Evolutionary conservation across 1,140 invertebrate genomes (phyloP), one percentile per base, ranked within the genome.

Genomic region (Calycopis cecrops): DNA sequence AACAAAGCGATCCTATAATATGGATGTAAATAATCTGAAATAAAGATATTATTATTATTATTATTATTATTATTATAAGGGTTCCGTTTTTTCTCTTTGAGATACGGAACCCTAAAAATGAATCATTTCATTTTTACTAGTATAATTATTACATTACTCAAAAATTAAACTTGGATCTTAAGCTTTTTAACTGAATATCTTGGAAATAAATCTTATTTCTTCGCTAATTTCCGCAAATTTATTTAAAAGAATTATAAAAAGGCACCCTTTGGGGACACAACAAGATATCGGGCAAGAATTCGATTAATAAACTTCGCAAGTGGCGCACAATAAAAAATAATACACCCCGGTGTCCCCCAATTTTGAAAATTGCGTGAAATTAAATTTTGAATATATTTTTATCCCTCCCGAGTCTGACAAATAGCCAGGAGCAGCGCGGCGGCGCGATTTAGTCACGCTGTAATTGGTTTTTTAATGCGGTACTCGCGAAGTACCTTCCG

Each of bases 391-490:
- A 82, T 86, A 81, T 76, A 85, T 79, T 76, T 78, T 80, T 78
- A 81, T 85, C 81, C 80, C 80, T 69, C 63, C 62, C 72, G 74
- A 85, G 77, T 82, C 76, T 86, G 80, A 86, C 79, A 86, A 86
- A 86, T 83, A 80, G 79, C 68, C 65, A 73, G 59, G 79, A 79
- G 76, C 73, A 69, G 70, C 69, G 76, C 73, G 69, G 70, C 69
- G 82, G 65, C 62, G 74, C 76, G 79, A 76, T 85, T 85, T 86
- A 82, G 83, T 81, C 74, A 79, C 79, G 74, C 70, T 81, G 76
- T 86, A 86, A 86, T 86, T 86, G 83, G 83, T 86, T 86, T 86
- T 86, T 86, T 86, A 86, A 86, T 85, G 79, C 79, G 68, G 75
- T 66, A 67, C 69, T 75, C 74, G 78, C 76, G 73, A 78, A 82